Evolutionary conservation across 2,888 invertebrate genomes (phyloP).

Genomic region (Clanis bilineata): DNA sequence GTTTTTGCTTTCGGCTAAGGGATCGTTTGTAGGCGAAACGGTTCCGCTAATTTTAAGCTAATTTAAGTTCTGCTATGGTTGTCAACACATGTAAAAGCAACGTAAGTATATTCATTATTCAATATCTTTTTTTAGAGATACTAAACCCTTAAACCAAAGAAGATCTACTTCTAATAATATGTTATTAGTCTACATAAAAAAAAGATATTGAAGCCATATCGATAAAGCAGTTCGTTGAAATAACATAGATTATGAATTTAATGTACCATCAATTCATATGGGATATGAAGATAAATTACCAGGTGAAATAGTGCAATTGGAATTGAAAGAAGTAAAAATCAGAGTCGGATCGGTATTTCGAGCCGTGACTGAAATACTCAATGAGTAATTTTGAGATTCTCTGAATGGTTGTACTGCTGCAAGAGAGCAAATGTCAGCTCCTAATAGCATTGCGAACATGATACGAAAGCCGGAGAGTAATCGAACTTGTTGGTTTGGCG

Average conservation of each 20-base stretch:
- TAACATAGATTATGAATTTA: conserved; percentile 5
- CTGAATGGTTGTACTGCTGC: conserved; percentile 60
- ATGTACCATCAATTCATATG: conserved; percentile 30
- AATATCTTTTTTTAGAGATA: neutral
- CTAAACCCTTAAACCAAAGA: neutral
- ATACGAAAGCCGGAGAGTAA: conserved; percentile 59
- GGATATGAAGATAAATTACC: conserved; percentile 71
- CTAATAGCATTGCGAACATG: conserved; percentile 75
- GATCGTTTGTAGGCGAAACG: conserved; percentile 40
- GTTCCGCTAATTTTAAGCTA: conserved; percentile 63
- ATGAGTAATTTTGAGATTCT: conserved; percentile 80
- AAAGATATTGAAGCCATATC: neutral
- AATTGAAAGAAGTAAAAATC: conserved; percentile 81
- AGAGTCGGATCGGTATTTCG: conserved; percentile 64
- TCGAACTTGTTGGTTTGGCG: conserved; percentile 60
- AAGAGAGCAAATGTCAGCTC: conserved; percentile 71
- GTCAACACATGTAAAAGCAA: conserved; percentile 46
- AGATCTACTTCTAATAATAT: neutral
- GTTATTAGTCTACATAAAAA: neutral
- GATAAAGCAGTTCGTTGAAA: neutral
- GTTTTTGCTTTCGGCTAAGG: conserved; percentile 23
- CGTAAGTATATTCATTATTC: conserved; percentile 23
- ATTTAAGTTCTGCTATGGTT: conserved; percentile 50
- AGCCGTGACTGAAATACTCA: conserved; percentile 76
- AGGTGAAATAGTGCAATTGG: conserved; percentile 74